Percentiles rank a stretch among this genome's conserved stretches.
Evolutionary conservation across 1,140 invertebrate genomes (phyloP).

Genomic region (Lordiphosa stackelbergi): DNA sequence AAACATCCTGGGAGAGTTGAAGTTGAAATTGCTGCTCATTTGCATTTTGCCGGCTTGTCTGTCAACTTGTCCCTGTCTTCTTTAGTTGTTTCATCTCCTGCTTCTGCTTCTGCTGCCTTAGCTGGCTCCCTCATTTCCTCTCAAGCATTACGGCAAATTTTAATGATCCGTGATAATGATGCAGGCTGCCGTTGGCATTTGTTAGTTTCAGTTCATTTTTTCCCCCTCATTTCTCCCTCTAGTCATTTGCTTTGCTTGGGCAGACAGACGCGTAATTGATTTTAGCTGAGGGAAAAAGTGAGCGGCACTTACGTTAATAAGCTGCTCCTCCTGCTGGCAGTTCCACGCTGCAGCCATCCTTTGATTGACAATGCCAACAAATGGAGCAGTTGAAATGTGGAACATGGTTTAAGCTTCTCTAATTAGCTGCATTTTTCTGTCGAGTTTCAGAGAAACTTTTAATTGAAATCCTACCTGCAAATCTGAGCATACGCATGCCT

Average conservation of each 20-base stretch:
- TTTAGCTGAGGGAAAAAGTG: conserved; percentile 30
- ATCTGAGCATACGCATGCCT: conserved; percentile 32
- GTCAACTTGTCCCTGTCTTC: conserved; percentile 31
- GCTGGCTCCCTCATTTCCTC: conserved; percentile 50
- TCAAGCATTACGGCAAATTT: conserved; percentile 53
- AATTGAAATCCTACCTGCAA: conserved; percentile 55
- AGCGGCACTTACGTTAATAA: conserved; percentile 42
- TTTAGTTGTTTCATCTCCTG: neutral
- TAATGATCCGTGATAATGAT: conserved; percentile 75
- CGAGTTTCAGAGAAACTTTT: conserved; percentile 43
- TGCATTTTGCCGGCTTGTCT: conserved; percentile 56
- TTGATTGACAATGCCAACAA: conserved; percentile 66
- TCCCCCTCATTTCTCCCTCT: neutral
- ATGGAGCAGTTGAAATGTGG: conserved; percentile 46
- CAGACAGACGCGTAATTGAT: conserved; percentile 39
- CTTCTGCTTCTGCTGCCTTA: conserved; percentile 5
- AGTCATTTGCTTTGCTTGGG: conserved; percentile 10
- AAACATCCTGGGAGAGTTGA: conserved; percentile 4
- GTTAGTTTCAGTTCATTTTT: conserved; percentile 44
- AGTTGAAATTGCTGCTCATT: conserved; percentile 48
- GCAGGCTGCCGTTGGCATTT: conserved; percentile 47
- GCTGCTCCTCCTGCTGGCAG: conserved; percentile 11
- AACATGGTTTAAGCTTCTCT: conserved; percentile 29
- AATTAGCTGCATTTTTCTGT: conserved; percentile 46
- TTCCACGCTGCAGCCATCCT: conserved; percentile 14